Conservation (phyloP, 2,888 invertebrate genomes). For the Lepidonotus clava region DNA sequence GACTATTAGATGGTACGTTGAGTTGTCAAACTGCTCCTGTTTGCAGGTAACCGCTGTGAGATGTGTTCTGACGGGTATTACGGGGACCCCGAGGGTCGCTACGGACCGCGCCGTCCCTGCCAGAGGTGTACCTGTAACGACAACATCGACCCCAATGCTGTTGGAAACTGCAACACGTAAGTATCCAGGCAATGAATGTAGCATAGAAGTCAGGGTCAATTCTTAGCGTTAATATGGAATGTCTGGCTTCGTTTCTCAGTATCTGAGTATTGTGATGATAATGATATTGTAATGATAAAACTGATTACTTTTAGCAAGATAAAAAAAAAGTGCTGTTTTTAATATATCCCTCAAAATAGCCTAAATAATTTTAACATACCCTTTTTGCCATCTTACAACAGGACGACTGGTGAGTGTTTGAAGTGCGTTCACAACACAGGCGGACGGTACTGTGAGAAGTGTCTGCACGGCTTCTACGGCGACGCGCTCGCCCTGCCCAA, state of each 20-base stretch:
- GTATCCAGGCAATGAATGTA: conserved; percentile 53
- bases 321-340: too few species aligned
- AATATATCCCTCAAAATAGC: too few species aligned
- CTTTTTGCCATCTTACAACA: too few species aligned
- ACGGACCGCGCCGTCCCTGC: conserved; percentile 82
- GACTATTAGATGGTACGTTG: too few species aligned
- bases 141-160: conserved; percentile 91
- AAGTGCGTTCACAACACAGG: conserved; percentile 98
- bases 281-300: too few species aligned
- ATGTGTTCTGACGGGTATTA: conserved; percentile 97
- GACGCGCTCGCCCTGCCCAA: conserved; percentile 94
- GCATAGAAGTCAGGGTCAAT: too few species aligned
- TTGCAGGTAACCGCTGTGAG: conserved; percentile 90
- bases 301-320: too few species aligned
- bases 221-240: too few species aligned
- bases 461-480: conserved; percentile 95
- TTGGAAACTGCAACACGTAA: conserved; percentile 94
- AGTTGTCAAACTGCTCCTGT: background rate
- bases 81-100: conserved; percentile 91
- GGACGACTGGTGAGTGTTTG: conserved; percentile 96
- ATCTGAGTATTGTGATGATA: too few species aligned
- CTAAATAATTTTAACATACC: too few species aligned
- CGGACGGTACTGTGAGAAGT: conserved; percentile 94
- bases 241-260: too few species aligned
- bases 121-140: conserved; percentile 82